Evolutionary conservation across 2,113 vertebrate genomes (phyloP), one percentile per base, ranked within the genome.

Genomic region (Charadrius vociferus): DNA sequence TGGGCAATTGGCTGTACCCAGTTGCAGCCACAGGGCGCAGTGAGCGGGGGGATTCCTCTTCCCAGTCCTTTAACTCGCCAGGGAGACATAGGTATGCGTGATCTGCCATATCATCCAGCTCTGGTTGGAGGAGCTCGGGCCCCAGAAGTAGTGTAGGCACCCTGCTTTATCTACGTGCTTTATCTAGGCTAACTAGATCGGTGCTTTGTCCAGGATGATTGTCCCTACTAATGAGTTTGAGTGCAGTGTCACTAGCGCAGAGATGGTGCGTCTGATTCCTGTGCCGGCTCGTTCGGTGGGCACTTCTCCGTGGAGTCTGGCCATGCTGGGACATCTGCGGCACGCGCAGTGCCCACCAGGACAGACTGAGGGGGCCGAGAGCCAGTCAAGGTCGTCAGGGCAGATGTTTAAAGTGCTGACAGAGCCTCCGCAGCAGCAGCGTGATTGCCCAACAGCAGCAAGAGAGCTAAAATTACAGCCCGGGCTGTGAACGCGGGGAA

Each of bases 241-340:
- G 52, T 1, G 1, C 19, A 81, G 73, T 53, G 74, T 80, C 43
- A 7, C 81, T 61, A 55, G 75, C 67, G 22, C 52, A 55, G 91
- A 3, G 0, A 1, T 14, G 52, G 0, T 45, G 36, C 0, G 6
- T 37, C 52, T 0, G 0, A 22, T 41, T 62, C 55, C 5, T 3
- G 23, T 1, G 1, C 34, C 3, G 2, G 1, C 7, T 82, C 20
- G 37, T 23, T 45, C 1, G 0, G 1, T 7, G 14, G 55, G 15
- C 3, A 5, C 45, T 58, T 21, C 29, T 1, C 14, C 1, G 3
- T 1, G 32, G 50, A 4, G 0, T 8, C 70, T 43, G 67, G 58
- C 74, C 11, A 1, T 41, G 74, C 66, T 45, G 3, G 82, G 43
- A 47, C 14, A 2, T 36, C 65, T 84, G 45, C 2, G 3, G 18